Evolutionary conservation across 1,140 invertebrate genomes (phyloP).

Genomic region (Neotoxoptera formosana): DNA sequence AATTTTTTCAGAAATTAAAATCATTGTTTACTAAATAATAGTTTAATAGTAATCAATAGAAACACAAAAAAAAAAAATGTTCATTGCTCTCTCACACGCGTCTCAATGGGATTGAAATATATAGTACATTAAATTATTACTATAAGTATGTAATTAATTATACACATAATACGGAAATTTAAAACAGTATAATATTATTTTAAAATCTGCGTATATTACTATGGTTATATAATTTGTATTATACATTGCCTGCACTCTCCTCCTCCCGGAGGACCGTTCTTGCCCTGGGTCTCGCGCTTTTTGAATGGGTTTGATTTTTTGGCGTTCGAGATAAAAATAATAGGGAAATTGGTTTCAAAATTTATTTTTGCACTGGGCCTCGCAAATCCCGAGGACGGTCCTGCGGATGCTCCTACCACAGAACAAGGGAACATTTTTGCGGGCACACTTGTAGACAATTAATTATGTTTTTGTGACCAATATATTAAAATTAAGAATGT

Average conservation of each 20-base stretch:
- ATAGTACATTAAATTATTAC: background rate
- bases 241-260: background rate
- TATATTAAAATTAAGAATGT: background rate
- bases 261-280: no score
- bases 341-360: no score
- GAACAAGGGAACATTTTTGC: background rate
- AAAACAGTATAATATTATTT: background rate
- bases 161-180: background rate
- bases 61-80: background rate
- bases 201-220: background rate
- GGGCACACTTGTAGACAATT: background rate
- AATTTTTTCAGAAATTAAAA: background rate
- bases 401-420: background rate
- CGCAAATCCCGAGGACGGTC: no score
- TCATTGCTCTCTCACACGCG: background rate
- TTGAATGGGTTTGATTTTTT: no score
- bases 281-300: no score
- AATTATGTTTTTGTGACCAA: background rate
- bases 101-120: background rate
- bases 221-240: background rate
- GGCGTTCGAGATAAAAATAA: no score
- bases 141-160: background rate
- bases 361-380: no score
- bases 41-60: background rate
- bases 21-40: background rate